phyloP scores from a whole-genome alignment of 2,797 vertebrate genomes.

The Monodelphis domestica region DNA sequence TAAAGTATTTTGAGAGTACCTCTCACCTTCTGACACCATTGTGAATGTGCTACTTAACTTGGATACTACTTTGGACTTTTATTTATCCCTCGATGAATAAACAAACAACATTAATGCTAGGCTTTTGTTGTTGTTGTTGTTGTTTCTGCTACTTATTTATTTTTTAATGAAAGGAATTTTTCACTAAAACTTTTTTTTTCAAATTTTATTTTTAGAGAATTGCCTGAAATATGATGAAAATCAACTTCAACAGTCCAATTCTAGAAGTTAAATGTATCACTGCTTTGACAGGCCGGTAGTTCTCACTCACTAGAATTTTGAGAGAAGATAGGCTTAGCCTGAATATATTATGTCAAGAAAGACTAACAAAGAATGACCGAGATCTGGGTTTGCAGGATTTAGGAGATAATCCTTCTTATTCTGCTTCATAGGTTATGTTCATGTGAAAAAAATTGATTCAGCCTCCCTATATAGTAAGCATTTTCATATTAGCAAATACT shows the following conservation, averaged over 20 bases:
- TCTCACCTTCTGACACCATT: background rate
- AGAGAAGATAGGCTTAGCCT: background rate
- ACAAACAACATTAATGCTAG: background rate
- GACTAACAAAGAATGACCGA: background rate
- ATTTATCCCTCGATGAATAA: background rate
- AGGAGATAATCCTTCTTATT: background rate
- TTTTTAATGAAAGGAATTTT: conserved; percentile 14
- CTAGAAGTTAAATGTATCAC: background rate
- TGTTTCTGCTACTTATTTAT: too few species aligned
- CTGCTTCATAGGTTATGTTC: background rate
- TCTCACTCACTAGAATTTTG: background rate
- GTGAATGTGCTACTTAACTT: background rate
- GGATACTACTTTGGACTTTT: background rate
- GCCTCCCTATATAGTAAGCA: background rate
- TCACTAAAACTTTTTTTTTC: conserved; percentile 2
- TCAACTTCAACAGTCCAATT: conserved; percentile 9
- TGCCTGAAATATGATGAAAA: background rate
- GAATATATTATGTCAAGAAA: background rate
- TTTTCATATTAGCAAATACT: conserved; percentile 53
- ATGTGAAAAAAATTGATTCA: conserved; percentile 10
- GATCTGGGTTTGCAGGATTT: background rate
- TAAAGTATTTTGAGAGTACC: background rate
- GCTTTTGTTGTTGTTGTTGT: background rate
- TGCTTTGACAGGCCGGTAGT: background rate
- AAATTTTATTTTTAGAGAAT: background rate